phyloP scores from a whole-genome alignment of 2,888 invertebrate genomes.

The Blera fallax region DNA sequence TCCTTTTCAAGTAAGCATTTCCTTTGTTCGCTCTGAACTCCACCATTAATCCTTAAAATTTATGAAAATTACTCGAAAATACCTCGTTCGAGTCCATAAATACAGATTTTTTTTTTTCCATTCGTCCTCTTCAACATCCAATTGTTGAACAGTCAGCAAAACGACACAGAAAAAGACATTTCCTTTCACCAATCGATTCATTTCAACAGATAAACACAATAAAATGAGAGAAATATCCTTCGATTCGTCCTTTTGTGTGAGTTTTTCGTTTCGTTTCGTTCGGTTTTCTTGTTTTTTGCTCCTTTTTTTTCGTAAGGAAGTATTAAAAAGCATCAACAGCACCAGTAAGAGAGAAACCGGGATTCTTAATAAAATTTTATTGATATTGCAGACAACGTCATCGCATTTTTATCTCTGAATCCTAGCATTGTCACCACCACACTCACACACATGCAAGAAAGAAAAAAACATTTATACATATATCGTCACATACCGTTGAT shows the following conservation, averaged over 20 bases:
- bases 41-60: constrained; percentile 58
- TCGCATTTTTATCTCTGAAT: constrained; percentile 67
- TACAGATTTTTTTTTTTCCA: neutral
- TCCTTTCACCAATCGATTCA: constrained; percentile 68
- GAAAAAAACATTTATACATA: too few relatives aligned
- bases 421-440: constrained; percentile 42
- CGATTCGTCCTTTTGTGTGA: constrained; percentile 36
- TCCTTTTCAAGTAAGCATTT: constrained; percentile 5
- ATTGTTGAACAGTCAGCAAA: constrained; percentile 63
- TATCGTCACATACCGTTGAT: constrained; percentile 63
- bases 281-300: too few relatives aligned
- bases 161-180: constrained; percentile 51
- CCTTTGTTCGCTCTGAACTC: constrained; percentile 29
- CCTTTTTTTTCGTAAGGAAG: constrained; percentile 3
- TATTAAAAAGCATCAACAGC: constrained; percentile 57
- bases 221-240: constrained; percentile 59
- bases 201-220: constrained; percentile 70
- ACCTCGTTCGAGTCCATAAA: constrained; percentile 53
- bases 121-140: constrained; percentile 26
- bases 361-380: constrained; percentile 81
- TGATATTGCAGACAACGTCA: constrained; percentile 79
- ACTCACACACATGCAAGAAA: neutral
- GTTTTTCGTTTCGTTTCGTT: constrained; percentile 8
- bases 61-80: constrained; percentile 67
- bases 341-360: constrained; percentile 73